phyloP scores from a whole-genome alignment of 92 coral and sea anemone genomes.

The Virgularia gustaviana region DNA sequence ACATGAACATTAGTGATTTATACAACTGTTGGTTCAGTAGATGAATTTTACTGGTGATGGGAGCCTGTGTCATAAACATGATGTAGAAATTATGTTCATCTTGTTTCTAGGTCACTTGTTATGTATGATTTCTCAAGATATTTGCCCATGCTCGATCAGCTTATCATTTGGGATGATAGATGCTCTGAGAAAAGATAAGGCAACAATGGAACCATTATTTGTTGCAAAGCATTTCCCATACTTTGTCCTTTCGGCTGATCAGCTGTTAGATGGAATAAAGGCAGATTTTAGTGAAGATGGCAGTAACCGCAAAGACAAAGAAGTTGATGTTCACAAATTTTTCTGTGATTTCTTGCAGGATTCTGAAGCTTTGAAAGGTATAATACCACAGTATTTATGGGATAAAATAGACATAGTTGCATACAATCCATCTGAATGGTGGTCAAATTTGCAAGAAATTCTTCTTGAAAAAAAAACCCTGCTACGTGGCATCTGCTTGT shows the following conservation, averaged over 20 bases:
- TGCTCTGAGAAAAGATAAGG: conserved; percentile 27
- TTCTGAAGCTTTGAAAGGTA: conserved; percentile 23
- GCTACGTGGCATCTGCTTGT: conserved; percentile 5
- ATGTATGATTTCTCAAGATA: background rate
- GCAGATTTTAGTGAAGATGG: conserved; percentile 62
- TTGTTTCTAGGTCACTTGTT: conserved; percentile 1
- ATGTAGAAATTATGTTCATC: background rate
- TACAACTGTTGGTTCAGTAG: background rate
- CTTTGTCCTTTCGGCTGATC: conserved; percentile 57
- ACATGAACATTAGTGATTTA: background rate
- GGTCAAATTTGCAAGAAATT: background rate
- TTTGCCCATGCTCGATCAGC: conserved; percentile 40
- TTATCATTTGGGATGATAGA: conserved; percentile 48
- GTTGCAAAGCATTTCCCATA: conserved; percentile 34
- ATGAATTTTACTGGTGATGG: background rate
- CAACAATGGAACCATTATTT: conserved; percentile 48
- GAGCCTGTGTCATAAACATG: background rate
- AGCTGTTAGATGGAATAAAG: conserved; percentile 45
- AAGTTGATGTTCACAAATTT: conserved; percentile 53
- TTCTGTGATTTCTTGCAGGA: conserved; percentile 57
- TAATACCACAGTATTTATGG: background rate
- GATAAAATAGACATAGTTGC: background rate
- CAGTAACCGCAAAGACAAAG: conserved; percentile 47
- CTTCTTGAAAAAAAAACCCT: background rate
- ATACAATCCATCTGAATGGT: background rate